A percentile compares a stretch with the other conserved stretches of the same genome.
phyloP scores from a whole-genome alignment of 37 sponge, comb jelly and placozoan genomes.

The Halichondria panicea region DNA sequence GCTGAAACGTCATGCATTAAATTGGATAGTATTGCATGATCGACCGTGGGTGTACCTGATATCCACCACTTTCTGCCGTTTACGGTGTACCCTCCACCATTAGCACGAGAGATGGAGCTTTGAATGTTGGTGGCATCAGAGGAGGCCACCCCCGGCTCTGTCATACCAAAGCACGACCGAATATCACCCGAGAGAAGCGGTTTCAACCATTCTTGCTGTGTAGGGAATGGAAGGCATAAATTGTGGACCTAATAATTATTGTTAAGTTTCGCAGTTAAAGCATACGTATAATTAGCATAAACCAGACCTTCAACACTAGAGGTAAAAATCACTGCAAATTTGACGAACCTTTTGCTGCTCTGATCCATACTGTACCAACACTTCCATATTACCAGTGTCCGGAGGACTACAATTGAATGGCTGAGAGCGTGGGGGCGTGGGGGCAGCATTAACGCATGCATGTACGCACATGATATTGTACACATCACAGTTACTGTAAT shows the following conservation, averaged over 20 bases:
- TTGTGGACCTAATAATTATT: not conserved
- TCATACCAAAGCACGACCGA: slow-evolving; percentile 90
- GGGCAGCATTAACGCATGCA: not conserved
- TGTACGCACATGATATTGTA: not conserved
- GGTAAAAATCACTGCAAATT: not conserved
- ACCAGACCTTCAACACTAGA: not conserved
- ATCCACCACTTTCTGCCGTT: slow-evolving; percentile 97
- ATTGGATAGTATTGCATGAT: no score
- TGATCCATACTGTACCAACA: slow-evolving; percentile 77
- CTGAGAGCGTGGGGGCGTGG: slow-evolving; percentile 19
- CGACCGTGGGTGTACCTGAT: slow-evolving; percentile 44
- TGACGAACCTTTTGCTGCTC: slow-evolving; percentile 72
- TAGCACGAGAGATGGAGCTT: slow-evolving; percentile 60
- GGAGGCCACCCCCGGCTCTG: slow-evolving; percentile 83
- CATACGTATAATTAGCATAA: not conserved
- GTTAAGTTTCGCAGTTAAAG: not conserved
- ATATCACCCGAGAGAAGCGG: slow-evolving; percentile 87
- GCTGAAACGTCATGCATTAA: no score
- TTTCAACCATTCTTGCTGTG: slow-evolving; percentile 65
- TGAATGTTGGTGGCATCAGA: slow-evolving; percentile 93
- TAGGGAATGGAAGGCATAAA: no score
- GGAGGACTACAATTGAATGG: slow-evolving; percentile 94
- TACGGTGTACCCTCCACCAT: slow-evolving; percentile 72
- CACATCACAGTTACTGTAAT: no score
- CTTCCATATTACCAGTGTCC: slow-evolving; percentile 95